Percentiles rank a stretch among this genome's conserved stretches.
Evolutionary conservation across 2,797 vertebrate genomes (phyloP).

Genomic region (Chiroxiphia lanceolata): DNA sequence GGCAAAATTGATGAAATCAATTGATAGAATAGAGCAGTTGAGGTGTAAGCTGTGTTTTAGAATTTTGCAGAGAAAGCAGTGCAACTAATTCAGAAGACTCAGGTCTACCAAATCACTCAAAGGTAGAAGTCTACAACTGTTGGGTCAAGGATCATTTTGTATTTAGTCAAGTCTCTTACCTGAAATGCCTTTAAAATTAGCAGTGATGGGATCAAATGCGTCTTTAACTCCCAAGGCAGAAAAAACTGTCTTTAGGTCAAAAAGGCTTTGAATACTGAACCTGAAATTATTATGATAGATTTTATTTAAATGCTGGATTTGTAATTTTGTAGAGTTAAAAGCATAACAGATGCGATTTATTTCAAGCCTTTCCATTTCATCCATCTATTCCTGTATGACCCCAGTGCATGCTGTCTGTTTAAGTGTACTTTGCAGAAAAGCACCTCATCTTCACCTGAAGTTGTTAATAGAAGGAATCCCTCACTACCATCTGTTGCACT

Average conservation of each 20-base stretch:
- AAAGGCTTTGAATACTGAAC: constrained; percentile 87
- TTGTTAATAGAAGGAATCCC: background rate
- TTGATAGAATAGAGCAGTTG: background rate
- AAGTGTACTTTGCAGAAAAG: background rate
- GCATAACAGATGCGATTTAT: background rate
- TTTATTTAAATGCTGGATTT: background rate
- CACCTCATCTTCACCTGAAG: background rate
- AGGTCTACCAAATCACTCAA: background rate
- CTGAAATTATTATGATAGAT: constrained; percentile 71
- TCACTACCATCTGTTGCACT: background rate
- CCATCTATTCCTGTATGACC: background rate
- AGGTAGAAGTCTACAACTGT: background rate
- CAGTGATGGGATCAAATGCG: constrained; percentile 83
- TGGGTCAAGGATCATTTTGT: background rate
- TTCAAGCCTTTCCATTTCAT: background rate
- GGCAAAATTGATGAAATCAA: no score
- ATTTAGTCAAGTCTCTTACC: constrained; percentile 73
- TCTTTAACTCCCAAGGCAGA: constrained; percentile 86
- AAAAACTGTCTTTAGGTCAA: constrained; percentile 85
- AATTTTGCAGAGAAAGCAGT: background rate
- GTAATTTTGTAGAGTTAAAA: background rate
- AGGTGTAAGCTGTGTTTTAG: background rate
- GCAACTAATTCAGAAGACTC: background rate
- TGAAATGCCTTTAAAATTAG: constrained; percentile 91
- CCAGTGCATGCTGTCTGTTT: background rate